Evolutionary conservation across 2,797 vertebrate species (phyloP), one percentile per base, ranked within the genome.

Genomic region (Anabacerthia variegaticeps): DNA sequence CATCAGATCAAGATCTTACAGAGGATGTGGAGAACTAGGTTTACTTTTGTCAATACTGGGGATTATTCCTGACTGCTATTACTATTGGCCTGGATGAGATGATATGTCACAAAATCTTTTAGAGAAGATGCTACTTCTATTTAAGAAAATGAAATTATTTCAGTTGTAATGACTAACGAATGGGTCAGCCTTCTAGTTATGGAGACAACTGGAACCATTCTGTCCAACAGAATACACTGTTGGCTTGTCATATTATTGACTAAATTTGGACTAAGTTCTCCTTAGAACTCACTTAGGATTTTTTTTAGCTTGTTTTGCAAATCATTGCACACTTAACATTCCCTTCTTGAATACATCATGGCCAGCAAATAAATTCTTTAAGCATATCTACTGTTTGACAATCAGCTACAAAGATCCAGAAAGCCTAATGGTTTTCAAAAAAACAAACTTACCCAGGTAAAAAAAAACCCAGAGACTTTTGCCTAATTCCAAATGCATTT

Each of bases 401-500:
- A 76, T 78, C 72, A 54, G 30, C 39, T 76, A 74, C 48, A 95
- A 96, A 95, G 94, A 48, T 84, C 76, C 79, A 71, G 91, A 92
- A 91, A 62, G 27, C 55, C 58, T 36, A 66, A 89, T 2, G 59
- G 72, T 71, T 93, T 82, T 90, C 93, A 96, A 49, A 65, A 84
- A 94, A 49, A 54, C 85, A 78, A 80, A 84, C 23, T 76, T 90
- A 94, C 88, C 88, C 88, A 97, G 91, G n/a, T 89, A 97, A 97
- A 97, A 97, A 97, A 97, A 87, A 96, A 86, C 8, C 12, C 56
- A 95, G 62, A 95, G 65, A 69, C 52, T 81, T 80, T 85, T 12
- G 26, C 77, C 91, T 96, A 95, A 95, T 74, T 96, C 84, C 87
- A 95, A 95, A 95, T 43, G n/a, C 34, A 58, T 91, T 97, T 94